A percentile compares a stretch with the other conserved stretches of the same genome.
Evolutionary conservation across 2,888 invertebrate species (phyloP).

Genomic region (Petrophora chlorosata): DNA sequence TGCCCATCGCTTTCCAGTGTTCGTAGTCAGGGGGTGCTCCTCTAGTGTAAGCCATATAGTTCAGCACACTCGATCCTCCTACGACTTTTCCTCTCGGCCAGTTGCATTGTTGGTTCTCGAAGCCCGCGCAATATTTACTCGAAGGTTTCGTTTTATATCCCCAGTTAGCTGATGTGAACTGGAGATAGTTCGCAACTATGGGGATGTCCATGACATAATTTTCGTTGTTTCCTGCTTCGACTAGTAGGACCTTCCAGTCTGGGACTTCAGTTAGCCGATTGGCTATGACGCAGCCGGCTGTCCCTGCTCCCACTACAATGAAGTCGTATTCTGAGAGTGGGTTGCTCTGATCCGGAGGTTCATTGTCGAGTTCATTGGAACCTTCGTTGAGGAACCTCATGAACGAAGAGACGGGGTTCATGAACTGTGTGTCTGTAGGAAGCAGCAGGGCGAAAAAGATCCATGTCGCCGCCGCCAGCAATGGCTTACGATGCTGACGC

Average conservation of each 20-base stretch:
- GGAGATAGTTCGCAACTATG: conserved; percentile 88
- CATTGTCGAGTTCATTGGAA: conserved; percentile 71
- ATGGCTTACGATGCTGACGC: conserved; percentile 50
- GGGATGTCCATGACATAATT: conserved; percentile 90
- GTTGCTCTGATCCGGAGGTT: conserved; percentile 79
- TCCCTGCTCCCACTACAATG: no score
- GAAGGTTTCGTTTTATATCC: conserved; percentile 91
- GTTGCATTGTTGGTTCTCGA: conserved; percentile 89
- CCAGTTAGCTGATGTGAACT: conserved; percentile 90
- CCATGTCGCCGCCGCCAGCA: conserved; percentile 52
- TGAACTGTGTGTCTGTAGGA: conserved; percentile 54
- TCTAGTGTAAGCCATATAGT: conserved; percentile 91
- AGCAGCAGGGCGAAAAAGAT: conserved; percentile 51
- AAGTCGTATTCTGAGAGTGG: conserved; percentile 88
- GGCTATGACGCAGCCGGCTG: no score
- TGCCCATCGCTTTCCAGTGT: conserved; percentile 88
- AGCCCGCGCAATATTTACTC: conserved; percentile 87
- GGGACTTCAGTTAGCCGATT: no score
- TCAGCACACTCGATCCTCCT: conserved; percentile 91
- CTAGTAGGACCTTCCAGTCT: conserved; percentile 86
- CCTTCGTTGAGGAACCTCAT: conserved; percentile 82
- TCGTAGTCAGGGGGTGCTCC: conserved; percentile 90
- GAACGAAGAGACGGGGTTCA: conserved; percentile 75
- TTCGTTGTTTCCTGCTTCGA: conserved; percentile 90
- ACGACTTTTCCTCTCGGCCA: conserved; percentile 93